A percentile compares a stretch with the other conserved stretches of the same genome.
phyloP scores from a whole-genome alignment of 2,888 invertebrate species.

The Liposcelis brunnea region DNA sequence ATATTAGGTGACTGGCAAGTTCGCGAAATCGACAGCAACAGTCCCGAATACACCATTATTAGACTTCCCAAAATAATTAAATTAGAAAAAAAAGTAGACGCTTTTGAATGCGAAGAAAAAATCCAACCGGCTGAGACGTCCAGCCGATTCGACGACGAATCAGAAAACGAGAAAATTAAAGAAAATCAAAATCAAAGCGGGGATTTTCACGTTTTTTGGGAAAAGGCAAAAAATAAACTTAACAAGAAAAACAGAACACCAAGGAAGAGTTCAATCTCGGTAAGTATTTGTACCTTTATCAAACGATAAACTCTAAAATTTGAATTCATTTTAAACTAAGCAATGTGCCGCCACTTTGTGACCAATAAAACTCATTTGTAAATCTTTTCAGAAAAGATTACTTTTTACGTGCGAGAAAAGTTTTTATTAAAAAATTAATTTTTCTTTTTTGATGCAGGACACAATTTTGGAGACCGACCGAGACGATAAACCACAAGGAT shows the following conservation, averaged over 20 bases:
- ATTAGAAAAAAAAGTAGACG: neutral
- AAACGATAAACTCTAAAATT: too few species aligned
- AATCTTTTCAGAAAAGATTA: too few species aligned
- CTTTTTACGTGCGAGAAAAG: conserved; percentile 12
- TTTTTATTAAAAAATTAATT: conserved; percentile 6
- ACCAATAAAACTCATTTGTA: too few species aligned
- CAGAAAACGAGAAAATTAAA: conserved; percentile 5
- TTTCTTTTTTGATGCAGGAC: neutral
- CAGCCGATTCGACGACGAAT: neutral
- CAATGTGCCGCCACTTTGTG: too few species aligned
- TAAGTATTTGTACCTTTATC: too few species aligned
- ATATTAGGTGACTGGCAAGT: conserved; percentile 24
- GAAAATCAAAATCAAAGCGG: neutral
- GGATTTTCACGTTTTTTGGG: neutral
- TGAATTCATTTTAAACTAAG: too few species aligned
- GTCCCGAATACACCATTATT: neutral
- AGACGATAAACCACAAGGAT: neutral
- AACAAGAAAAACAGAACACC: conserved; percentile 19
- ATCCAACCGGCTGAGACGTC: conserved; percentile 12
- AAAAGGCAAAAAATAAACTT: conserved; percentile 15
- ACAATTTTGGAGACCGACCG: too few species aligned
- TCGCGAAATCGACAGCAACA: conserved; percentile 19
- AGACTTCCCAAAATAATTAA: neutral
- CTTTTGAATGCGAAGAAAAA: conserved; percentile 8
- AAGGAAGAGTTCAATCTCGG: conserved; percentile 11